Evolutionary conservation across 2,113 vertebrate genomes (phyloP).

Genomic region (Panthera tigris): DNA sequence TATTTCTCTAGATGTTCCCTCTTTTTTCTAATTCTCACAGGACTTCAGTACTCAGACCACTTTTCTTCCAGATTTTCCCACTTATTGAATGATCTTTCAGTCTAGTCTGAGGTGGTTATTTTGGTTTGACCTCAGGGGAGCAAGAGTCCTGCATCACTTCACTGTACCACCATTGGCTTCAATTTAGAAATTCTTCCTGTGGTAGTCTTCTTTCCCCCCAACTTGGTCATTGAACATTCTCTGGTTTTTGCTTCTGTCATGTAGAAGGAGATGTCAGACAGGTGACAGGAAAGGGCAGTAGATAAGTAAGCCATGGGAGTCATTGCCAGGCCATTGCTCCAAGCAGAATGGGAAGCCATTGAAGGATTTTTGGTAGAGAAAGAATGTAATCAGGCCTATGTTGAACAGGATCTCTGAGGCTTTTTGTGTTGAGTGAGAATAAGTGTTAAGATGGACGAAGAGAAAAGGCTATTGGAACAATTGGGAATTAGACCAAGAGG

Average conservation of each 20-base stretch:
- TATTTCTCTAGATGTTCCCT: neutral
- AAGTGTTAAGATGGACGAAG: neutral
- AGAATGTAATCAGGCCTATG: neutral
- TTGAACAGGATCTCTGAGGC: neutral
- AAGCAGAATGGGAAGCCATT: neutral
- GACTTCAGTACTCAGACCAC: neutral
- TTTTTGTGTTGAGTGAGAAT: neutral
- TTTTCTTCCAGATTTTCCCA: conserved; percentile 41
- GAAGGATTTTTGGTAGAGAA: neutral
- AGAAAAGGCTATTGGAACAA: neutral
- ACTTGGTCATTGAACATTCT: neutral
- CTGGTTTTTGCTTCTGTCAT: neutral
- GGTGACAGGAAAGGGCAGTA: neutral
- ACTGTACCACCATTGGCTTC: neutral
- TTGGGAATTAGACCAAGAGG: neutral
- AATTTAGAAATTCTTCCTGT: neutral
- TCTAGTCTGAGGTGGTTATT: neutral
- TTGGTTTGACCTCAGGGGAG: neutral
- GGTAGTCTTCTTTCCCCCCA: neutral
- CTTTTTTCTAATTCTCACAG: neutral
- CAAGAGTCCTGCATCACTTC: neutral
- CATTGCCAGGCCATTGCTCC: neutral
- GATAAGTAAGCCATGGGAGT: neutral
- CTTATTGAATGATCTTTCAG: neutral
- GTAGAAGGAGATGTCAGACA: neutral